phyloP scores from a whole-genome alignment of 2,113 vertebrate species.

The Macrotis lagotis region DNA sequence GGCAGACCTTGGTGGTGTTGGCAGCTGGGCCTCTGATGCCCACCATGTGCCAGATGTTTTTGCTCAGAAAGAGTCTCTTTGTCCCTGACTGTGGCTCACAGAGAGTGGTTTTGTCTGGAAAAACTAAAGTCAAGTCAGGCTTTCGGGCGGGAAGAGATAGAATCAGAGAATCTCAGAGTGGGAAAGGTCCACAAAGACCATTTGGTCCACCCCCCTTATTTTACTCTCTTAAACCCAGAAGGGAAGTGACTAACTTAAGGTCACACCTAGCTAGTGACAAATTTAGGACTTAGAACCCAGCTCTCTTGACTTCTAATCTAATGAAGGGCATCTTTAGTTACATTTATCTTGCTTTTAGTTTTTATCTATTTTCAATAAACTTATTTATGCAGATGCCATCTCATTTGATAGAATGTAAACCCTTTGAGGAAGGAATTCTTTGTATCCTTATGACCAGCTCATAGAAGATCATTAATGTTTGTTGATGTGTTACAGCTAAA shows the following conservation, averaged over 20 bases:
- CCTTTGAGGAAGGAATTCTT: not conserved
- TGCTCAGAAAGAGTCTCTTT: not conserved
- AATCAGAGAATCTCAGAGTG: not conserved
- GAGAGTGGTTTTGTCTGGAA: not conserved
- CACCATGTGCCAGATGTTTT: not conserved
- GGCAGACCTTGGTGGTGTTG: fast-evolving
- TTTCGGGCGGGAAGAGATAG: not conserved
- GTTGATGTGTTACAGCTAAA: not conserved
- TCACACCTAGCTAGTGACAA: not conserved
- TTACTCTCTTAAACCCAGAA: not conserved
- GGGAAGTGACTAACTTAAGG: not conserved
- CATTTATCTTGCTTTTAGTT: not conserved
- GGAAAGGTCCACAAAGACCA: not conserved
- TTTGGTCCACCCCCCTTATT: not conserved
- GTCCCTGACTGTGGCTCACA: not conserved
- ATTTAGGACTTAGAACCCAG: not conserved
- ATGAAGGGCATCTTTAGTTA: not conserved
- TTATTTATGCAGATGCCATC: not conserved
- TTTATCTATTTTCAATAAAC: not conserved
- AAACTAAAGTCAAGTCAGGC: not conserved
- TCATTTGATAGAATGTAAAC: not conserved
- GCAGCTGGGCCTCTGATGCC: not conserved
- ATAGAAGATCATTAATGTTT: not conserved
- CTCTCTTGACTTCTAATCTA: not conserved
- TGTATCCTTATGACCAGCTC: not conserved